Conservation (phyloP, 2,888 invertebrate genomes). For the Ornithoptera priamus region DNA sequence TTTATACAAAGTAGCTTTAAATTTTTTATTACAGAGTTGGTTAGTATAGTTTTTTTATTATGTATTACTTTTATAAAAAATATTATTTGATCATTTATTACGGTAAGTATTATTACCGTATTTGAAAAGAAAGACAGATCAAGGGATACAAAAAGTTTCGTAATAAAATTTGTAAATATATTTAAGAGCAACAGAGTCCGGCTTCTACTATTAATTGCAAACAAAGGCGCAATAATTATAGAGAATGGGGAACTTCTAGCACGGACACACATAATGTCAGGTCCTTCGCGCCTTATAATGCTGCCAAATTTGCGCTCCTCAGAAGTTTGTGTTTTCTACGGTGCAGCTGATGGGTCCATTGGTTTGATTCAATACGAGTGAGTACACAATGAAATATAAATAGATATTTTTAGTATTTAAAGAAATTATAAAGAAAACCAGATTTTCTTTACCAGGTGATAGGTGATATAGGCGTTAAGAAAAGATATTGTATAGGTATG, state of each 20-base stretch:
- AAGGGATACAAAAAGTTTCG: background rate
- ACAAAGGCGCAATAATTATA: slow-evolving; percentile 87
- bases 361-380: slow-evolving; percentile 81
- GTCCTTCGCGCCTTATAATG: slow-evolving; percentile 60
- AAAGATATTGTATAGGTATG: too few species aligned
- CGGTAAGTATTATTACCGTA: too few species aligned
- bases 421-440: too few species aligned
- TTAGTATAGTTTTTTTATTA: too few species aligned
- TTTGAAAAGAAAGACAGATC: too few species aligned
- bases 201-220: slow-evolving; percentile 90
- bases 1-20: too few species aligned
- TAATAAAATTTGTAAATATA: slow-evolving; percentile 1
- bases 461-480: too few species aligned
- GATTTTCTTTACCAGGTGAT: too few species aligned
- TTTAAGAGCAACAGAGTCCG: slow-evolving; percentile 81
- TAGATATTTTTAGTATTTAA: too few species aligned
- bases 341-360: slow-evolving; percentile 92
- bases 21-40: too few species aligned
- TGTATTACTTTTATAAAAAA: too few species aligned
- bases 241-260: slow-evolving; percentile 84
- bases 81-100: too few species aligned
- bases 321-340: slow-evolving; percentile 88
- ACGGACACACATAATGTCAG: slow-evolving; percentile 51
- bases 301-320: slow-evolving; percentile 49
- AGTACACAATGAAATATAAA: slow-evolving; percentile 3